phyloP scores from a whole-genome alignment of 2,113 vertebrate genomes.

The Irena cyanogastra region DNA sequence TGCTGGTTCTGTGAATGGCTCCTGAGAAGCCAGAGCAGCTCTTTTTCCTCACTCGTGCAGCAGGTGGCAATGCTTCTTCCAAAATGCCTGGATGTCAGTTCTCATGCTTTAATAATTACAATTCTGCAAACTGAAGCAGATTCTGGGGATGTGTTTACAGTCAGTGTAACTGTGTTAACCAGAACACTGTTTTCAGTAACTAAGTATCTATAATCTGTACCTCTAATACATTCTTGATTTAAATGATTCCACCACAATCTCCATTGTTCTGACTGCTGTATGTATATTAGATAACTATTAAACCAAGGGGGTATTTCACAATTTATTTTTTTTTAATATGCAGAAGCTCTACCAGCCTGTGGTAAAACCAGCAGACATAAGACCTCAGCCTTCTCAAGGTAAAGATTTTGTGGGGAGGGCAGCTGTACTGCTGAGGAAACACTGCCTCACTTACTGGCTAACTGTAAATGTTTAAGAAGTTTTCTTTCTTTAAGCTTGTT shows the following conservation, averaged over 20 bases:
- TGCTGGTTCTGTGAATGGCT: neutral
- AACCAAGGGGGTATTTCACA: neutral
- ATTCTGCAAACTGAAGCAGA: neutral
- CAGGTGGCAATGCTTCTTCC: constrained; percentile 11
- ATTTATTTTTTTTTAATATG: neutral
- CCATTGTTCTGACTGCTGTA: neutral
- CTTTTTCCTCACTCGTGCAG: neutral
- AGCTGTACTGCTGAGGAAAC: neutral
- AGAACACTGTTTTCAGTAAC: neutral
- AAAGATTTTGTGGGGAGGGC: neutral
- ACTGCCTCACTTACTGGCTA: neutral
- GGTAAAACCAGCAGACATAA: constrained; percentile 70
- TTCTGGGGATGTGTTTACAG: neutral
- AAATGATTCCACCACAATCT: neutral
- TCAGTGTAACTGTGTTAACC: neutral
- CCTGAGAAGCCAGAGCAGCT: neutral
- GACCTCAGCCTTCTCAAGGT: constrained; percentile 76
- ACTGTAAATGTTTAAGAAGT: neutral
- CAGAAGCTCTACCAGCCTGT: constrained; percentile 77
- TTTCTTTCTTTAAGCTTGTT: neutral
- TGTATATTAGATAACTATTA: neutral
- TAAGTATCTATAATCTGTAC: neutral
- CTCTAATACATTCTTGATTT: neutral
- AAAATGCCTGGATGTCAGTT: neutral
- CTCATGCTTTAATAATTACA: neutral